Evolutionary conservation across 1,140 invertebrate species (phyloP).

Genomic region (Trichogramma pretiosum): DNA sequence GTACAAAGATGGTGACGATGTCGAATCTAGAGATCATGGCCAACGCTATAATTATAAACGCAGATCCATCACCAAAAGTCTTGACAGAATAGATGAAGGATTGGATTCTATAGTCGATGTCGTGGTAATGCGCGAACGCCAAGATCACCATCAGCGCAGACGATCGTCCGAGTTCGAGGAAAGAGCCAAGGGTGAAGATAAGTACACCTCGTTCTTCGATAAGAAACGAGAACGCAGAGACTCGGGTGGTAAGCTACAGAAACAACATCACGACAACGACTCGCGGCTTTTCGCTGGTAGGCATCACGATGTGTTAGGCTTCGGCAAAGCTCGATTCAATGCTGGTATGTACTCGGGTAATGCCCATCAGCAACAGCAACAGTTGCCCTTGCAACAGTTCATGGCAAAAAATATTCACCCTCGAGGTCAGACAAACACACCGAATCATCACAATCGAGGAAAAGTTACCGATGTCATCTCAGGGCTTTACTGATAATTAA

Average conservation of each 20-base stretch:
- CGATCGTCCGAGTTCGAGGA: slow-evolving; percentile 7
- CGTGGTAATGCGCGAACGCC: slow-evolving; percentile 49
- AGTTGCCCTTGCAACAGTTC: not conserved
- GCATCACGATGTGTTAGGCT: slow-evolving; percentile 37
- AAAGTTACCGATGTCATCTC: slow-evolving; percentile 43
- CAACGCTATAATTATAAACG: too few species aligned
- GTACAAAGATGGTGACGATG: slow-evolving; percentile 32
- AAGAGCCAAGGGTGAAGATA: slow-evolving; percentile 16
- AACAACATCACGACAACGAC: slow-evolving; percentile 20
- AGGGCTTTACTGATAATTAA: slow-evolving; percentile 36
- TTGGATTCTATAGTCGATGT: slow-evolving; percentile 64
- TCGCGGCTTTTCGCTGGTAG: slow-evolving; percentile 33
- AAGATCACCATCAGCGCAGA: not conserved
- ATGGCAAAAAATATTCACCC: not conserved
- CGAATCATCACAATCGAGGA: slow-evolving; percentile 23
- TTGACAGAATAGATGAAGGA: slow-evolving; percentile 68
- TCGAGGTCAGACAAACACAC: slow-evolving; percentile 9
- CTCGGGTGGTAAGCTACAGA: not conserved
- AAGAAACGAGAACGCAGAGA: slow-evolving; percentile 8
- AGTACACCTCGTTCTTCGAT: slow-evolving; percentile 13
- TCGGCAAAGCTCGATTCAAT: slow-evolving; percentile 38
- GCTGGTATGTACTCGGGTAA: slow-evolving; percentile 40
- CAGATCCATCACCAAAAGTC: slow-evolving; percentile 57
- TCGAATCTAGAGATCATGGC: slow-evolving; percentile 16
- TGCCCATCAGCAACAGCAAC: not conserved